Conservation (phyloP, 2,888 invertebrate genomes). For the Sinhomidia bicolor region DNA sequence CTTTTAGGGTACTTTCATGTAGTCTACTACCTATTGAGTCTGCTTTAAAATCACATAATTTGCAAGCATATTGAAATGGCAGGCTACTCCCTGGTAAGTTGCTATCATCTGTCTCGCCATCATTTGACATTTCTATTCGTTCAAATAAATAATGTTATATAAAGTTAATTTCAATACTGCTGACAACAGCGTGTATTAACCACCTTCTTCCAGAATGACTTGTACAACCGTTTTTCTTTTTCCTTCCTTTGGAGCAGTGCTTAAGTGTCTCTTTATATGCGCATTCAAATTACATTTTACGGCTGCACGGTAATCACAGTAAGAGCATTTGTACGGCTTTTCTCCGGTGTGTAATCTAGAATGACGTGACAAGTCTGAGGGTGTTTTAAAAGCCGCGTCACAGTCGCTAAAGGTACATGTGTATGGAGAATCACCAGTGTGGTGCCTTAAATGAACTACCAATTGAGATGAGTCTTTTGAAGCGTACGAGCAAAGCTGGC, state of each 20-base stretch:
- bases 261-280: slow-evolving; percentile 68
- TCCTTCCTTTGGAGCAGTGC: slow-evolving; percentile 22
- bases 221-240: neutral
- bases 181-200: neutral
- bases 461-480: slow-evolving; percentile 83
- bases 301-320: slow-evolving; percentile 81
- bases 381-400: slow-evolving; percentile 82
- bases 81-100: neutral
- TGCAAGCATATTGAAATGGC: slow-evolving; percentile 77
- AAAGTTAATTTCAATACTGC: neutral
- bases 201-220: neutral
- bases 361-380: slow-evolving; percentile 83
- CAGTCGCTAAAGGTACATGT: slow-evolving; percentile 81
- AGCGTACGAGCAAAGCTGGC: slow-evolving; percentile 83
- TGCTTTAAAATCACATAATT: slow-evolving; percentile 70
- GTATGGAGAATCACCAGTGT: slow-evolving; percentile 82
- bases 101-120: neutral
- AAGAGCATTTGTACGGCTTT: slow-evolving; percentile 81
- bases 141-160: neutral
- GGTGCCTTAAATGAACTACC: slow-evolving; percentile 83
- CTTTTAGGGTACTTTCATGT: neutral
- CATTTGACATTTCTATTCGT: neutral
- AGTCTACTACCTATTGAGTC: slow-evolving; percentile 73
- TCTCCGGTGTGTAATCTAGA: slow-evolving; percentile 82
- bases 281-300: slow-evolving; percentile 81